A percentile compares a stretch with the other conserved stretches of the same genome.
phyloP scores from a whole-genome alignment of 2,113 vertebrate species.

The Lichenostomus cassidix region DNA sequence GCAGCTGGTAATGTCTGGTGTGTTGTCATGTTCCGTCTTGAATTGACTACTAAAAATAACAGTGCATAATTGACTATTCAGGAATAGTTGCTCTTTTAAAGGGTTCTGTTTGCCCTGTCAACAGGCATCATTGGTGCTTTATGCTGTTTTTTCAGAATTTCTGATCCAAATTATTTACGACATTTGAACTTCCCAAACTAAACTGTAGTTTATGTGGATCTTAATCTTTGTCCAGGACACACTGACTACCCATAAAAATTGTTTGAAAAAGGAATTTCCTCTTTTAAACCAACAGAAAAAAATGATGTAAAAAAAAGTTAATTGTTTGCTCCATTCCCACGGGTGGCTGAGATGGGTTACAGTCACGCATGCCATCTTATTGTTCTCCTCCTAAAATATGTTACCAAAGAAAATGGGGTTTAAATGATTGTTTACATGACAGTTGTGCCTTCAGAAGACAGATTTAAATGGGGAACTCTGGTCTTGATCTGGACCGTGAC shows the following conservation, averaged over 20 bases:
- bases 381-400: constrained; percentile 19
- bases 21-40: neutral
- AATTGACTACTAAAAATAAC: neutral
- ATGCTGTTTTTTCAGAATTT: neutral
- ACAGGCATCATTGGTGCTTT: neutral
- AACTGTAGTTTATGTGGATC: neutral
- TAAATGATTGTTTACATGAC: neutral
- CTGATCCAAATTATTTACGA: neutral
- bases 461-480: neutral
- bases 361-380: neutral
- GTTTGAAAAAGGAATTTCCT: neutral
- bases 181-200: neutral
- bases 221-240: neutral
- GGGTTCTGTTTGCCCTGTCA: neutral
- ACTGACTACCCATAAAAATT: neutral
- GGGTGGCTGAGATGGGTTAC: neutral
- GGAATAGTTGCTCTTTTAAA: neutral
- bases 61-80: neutral
- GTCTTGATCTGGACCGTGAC: neutral
- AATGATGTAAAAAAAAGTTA: neutral
- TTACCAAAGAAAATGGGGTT: neutral
- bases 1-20: neutral
- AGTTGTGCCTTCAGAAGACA: neutral
- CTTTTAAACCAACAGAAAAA: neutral
- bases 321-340: neutral